phyloP scores from a whole-genome alignment of 2,888 invertebrate species.

The Melipona beecheii region DNA sequence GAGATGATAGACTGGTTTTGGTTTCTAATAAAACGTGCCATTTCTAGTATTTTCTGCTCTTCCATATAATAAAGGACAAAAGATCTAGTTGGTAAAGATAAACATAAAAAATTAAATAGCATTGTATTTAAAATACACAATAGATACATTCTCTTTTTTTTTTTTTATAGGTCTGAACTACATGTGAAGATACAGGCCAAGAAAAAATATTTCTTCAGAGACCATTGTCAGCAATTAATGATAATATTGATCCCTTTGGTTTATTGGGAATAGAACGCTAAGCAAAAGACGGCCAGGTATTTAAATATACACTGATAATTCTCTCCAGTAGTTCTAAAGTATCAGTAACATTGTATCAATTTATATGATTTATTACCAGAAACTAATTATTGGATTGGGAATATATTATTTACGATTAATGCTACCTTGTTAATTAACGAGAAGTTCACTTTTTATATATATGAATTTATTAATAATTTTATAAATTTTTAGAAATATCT shows the following conservation, averaged over 20 bases:
- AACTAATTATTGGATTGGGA: background rate
- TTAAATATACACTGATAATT: background rate
- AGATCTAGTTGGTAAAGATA: constrained; percentile 87
- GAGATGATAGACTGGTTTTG: constrained; percentile 93
- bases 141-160: constrained; percentile 13
- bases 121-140: background rate
- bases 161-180: constrained; percentile 86
- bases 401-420: background rate
- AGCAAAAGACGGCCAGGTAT: constrained; percentile 92
- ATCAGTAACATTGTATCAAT: background rate
- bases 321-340: background rate
- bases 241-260: constrained; percentile 93
- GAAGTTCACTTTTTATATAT: background rate
- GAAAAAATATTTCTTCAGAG: constrained; percentile 93
- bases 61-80: constrained; percentile 90
- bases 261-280: constrained; percentile 92
- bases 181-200: constrained; percentile 89
- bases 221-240: constrained; percentile 93
- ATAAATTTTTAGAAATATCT: constrained; percentile 89
- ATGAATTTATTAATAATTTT: background rate
- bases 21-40: constrained; percentile 91
- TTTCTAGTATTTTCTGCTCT: constrained; percentile 94
- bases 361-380: background rate
- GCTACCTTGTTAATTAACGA: background rate
- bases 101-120: background rate